A percentile compares a stretch with the other conserved stretches of the same genome.
These are phyloP conservation scores for Spialia ferax DNA, from an alignment of 2,888 invertebrate species.

Conservation along the genomic window DNA sequence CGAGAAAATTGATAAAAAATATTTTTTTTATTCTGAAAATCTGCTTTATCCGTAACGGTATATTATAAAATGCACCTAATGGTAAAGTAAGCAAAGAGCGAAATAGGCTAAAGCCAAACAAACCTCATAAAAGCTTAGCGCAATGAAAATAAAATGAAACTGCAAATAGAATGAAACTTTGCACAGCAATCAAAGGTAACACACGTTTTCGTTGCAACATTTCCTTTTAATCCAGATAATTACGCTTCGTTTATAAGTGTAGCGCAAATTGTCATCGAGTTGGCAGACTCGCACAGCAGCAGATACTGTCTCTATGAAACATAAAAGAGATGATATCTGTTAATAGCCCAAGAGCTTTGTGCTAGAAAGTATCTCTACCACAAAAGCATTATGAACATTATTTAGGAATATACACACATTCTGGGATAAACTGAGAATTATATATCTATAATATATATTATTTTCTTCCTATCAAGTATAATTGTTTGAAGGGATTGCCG, in stretches of 20 bases:
- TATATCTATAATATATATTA: too few relatives aligned
- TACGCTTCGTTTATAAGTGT: slow-evolving; percentile 35
- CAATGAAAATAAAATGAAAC: slow-evolving; percentile 38
- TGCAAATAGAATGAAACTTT: slow-evolving; percentile 40
- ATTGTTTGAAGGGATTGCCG: too few relatives aligned
- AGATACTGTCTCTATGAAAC: slow-evolving; percentile 42
- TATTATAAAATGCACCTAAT: slow-evolving; percentile 14
- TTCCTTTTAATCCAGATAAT: slow-evolving; percentile 38
- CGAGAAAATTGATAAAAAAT: too few relatives aligned
- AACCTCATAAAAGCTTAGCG: slow-evolving; percentile 32
- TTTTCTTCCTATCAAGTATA: too few relatives aligned
- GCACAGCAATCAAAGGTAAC: slow-evolving; percentile 39
- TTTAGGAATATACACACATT: background rate
- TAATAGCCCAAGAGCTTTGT: background rate
- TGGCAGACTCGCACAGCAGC: slow-evolving; percentile 52
- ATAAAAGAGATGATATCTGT: slow-evolving; percentile 23
- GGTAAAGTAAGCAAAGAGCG: slow-evolving; percentile 22
- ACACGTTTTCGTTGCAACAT: slow-evolving; percentile 38
- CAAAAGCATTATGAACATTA: background rate
- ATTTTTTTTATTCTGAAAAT: too few relatives aligned
- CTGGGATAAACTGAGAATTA: background rate
- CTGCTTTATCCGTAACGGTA: slow-evolving; percentile 5
- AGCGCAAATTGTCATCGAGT: slow-evolving; percentile 50
- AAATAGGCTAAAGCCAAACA: slow-evolving; percentile 30
- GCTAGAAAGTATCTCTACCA: background rate